phyloP scores from a whole-genome alignment of 2,888 invertebrate species.

The Trichogramma evanescens region DNA sequence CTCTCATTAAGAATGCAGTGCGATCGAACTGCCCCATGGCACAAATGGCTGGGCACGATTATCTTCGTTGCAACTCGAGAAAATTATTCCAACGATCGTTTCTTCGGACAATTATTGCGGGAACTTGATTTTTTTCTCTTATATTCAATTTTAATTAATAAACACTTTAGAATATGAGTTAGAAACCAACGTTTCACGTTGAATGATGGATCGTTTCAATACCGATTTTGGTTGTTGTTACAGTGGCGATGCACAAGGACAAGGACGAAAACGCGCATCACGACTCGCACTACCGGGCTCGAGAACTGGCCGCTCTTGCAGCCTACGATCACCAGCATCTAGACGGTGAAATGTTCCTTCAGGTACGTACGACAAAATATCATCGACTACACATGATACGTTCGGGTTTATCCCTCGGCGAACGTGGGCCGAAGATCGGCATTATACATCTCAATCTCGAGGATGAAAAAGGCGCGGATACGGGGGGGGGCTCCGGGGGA shows the following conservation, averaged over 20 bases:
- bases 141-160: too few relatives aligned
- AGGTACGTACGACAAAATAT: constrained; percentile 55
- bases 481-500: background rate
- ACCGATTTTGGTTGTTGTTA: constrained; percentile 42
- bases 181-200: background rate
- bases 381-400: too few relatives aligned
- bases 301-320: constrained; percentile 74
- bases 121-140: too few relatives aligned
- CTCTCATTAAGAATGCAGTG: too few relatives aligned
- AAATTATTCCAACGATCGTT: too few relatives aligned
- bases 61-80: too few relatives aligned
- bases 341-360: constrained; percentile 91
- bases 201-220: background rate
- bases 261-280: constrained; percentile 74
- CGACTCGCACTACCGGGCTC: constrained; percentile 55
- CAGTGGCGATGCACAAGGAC: constrained; percentile 93
- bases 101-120: too few relatives aligned
- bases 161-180: too few relatives aligned
- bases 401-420: background rate
- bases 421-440: background rate
- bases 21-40: too few relatives aligned
- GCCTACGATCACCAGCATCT: constrained; percentile 85
- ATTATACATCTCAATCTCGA: background rate
- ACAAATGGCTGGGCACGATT: too few relatives aligned
- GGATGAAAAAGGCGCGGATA: background rate